A percentile compares a stretch with the other conserved stretches of the same genome.
Evolutionary conservation across 2,888 invertebrate species (phyloP).

Genomic region (Nudaria mundana): DNA sequence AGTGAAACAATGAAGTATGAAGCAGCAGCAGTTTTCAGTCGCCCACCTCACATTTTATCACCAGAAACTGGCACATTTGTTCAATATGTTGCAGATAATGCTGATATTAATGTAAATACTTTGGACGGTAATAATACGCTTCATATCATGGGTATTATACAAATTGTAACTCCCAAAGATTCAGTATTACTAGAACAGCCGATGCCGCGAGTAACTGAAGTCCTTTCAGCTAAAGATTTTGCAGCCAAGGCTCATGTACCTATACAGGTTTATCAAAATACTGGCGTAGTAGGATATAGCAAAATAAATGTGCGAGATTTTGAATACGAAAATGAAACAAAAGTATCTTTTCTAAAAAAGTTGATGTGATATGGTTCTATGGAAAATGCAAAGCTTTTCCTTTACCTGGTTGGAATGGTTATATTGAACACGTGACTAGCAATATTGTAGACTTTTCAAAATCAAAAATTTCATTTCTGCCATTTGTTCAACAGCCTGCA

Average conservation of each 20-base stretch:
- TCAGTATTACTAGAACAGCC: constrained; percentile 10
- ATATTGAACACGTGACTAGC: constrained; percentile 16
- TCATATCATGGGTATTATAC: constrained; percentile 24
- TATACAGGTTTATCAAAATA: constrained; percentile 29
- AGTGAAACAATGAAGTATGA: constrained; percentile 26
- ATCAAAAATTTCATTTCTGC: constrained; percentile 22
- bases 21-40: constrained; percentile 28
- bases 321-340: constrained; percentile 17
- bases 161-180: constrained; percentile 10
- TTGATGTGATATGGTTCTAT: constrained; percentile 26
- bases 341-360: constrained; percentile 15
- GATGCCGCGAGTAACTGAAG: constrained; percentile 4
- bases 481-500: constrained; percentile 25
- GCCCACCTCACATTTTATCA: constrained; percentile 20
- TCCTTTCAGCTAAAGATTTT: constrained; percentile 30
- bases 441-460: constrained; percentile 16
- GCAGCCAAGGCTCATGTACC: constrained; percentile 36
- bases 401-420: constrained; percentile 24
- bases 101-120: constrained; percentile 32
- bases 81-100: constrained; percentile 30
- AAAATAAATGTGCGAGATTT: constrained; percentile 25
- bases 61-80: constrained; percentile 21
- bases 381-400: constrained; percentile 22
- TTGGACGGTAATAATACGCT: constrained; percentile 29
- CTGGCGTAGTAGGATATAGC: constrained; percentile 28